Evolutionary conservation across 2,113 vertebrate genomes (phyloP), one percentile per base, ranked within the genome.

Genomic region (Corapipo altera): DNA sequence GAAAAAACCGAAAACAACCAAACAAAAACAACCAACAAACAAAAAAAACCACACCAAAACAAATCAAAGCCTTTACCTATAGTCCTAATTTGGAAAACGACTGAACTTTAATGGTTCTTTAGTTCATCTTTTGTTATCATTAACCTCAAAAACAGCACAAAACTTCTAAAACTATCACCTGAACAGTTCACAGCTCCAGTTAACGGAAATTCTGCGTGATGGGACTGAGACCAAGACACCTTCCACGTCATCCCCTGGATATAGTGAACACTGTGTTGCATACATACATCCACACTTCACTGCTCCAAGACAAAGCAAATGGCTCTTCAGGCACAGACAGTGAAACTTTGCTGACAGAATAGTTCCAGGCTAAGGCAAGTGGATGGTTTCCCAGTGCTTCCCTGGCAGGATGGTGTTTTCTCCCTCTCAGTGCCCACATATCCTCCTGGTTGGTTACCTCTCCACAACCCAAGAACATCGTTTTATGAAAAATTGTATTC

Each of bases 231-330:
- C 26, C 15, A 59, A 78, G 74, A 17, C 14, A 19, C 4, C 12
- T 6, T 41, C 74, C n/a, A 32, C 58, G 11, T 19, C 59, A 19
- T 3, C 9, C 37, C 43, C 37, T 33, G 46, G 66, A 3, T 17
- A 26, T 0, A 0, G 0, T 5, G 14, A 89, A 15, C 37, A 16
- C 8, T 5, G 0, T 5, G 15, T 6, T 77, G 37, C 43, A 55
- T 1, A n/a, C 26, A 26, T 14, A 55, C 11, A 61, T 12, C 18
- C 8, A 16, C 3, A 0, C 0, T 14, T 57, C 13, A n/a, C 30
- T 4, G 3, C 62, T 77, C 48, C 66, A 57, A 16, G 55, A 46
- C 35, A 64, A 84, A 58, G 27, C 0, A 0, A 65, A 65, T 37
- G 46, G 52, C 57, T 81, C 52, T 81, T 52, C 70, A 82, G 30